Evolutionary conservation across 1,140 invertebrate species (phyloP).

Genomic region (Plodia interpunctella): DNA sequence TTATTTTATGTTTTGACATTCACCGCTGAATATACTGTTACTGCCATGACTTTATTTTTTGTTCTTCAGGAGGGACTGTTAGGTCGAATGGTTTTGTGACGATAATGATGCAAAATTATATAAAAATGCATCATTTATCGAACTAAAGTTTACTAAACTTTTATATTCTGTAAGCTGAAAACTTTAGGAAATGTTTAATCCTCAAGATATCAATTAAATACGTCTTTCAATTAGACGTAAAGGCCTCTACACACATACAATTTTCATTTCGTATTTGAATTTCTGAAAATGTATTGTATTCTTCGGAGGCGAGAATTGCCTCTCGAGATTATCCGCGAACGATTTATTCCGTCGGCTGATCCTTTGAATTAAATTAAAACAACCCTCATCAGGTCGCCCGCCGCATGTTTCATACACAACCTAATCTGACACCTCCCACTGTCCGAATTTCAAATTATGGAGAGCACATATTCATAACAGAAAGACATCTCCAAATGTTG

Average conservation of each 20-base stretch:
- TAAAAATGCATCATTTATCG: too few relatives aligned
- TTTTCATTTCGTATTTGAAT: too few relatives aligned
- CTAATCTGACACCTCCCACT: slow-evolving; percentile 39
- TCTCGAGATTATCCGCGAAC: slow-evolving; percentile 55
- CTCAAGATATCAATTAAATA: too few relatives aligned
- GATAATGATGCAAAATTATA: too few relatives aligned
- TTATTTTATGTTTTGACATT: neutral
- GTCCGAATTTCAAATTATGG: slow-evolving; percentile 7
- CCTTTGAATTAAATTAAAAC: slow-evolving; percentile 63
- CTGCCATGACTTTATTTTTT: neutral
- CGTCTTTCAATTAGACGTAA: too few relatives aligned
- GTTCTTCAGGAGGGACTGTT: neutral
- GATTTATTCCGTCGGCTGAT: slow-evolving; percentile 54
- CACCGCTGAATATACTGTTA: neutral
- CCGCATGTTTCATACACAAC: slow-evolving; percentile 41
- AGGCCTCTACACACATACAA: too few relatives aligned
- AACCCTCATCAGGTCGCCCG: slow-evolving; percentile 30
- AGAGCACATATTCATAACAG: neutral
- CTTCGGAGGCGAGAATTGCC: slow-evolving; percentile 48
- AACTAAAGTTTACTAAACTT: too few relatives aligned
- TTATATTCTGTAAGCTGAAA: too few relatives aligned
- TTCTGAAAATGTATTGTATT: too few relatives aligned
- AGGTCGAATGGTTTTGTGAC: too few relatives aligned
- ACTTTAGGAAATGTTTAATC: too few relatives aligned
- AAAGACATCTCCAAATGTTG: neutral